Conservation (phyloP, 2,797 vertebrate genomes). For the Saguinus oedipus region DNA sequence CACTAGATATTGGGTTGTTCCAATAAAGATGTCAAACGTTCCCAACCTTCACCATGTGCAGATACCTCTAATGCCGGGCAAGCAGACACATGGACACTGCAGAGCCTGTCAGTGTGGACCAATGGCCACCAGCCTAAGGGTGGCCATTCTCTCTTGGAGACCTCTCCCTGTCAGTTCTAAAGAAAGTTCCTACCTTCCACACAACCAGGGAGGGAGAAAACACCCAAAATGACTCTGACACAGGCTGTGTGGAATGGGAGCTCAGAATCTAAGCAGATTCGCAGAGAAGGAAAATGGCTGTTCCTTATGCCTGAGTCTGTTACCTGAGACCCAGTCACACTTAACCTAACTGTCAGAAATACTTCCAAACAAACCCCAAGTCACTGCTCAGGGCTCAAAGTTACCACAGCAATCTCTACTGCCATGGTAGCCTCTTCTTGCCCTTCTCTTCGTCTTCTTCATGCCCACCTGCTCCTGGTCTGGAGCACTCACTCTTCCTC, state of each 20-base stretch:
- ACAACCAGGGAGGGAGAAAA: not conserved
- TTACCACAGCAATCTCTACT: not conserved
- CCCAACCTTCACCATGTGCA: not conserved
- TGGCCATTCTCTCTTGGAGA: no score
- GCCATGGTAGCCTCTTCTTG: not conserved
- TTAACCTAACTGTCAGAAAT: not conserved
- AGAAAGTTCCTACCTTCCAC: not conserved
- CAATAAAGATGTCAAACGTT: not conserved
- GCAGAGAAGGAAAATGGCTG: not conserved
- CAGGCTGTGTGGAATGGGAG: not conserved
- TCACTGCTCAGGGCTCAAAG: no score
- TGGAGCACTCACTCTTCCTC: not conserved
- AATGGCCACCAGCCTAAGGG: fast-evolving
- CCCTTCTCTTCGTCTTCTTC: not conserved
- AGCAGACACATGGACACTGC: not conserved
- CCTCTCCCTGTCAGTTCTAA: not conserved
- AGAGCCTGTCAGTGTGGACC: not conserved
- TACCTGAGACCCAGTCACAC: not conserved
- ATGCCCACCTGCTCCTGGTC: fast-evolving
- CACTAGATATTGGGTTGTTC: not conserved
- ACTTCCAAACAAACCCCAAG: not conserved
- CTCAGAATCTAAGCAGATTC: not conserved
- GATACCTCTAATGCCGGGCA: not conserved
- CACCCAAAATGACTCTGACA: not conserved
- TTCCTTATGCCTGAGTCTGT: no score